Conservation (phyloP, 2,113 vertebrate genomes). For the Notarius quadriscutis region DNA sequence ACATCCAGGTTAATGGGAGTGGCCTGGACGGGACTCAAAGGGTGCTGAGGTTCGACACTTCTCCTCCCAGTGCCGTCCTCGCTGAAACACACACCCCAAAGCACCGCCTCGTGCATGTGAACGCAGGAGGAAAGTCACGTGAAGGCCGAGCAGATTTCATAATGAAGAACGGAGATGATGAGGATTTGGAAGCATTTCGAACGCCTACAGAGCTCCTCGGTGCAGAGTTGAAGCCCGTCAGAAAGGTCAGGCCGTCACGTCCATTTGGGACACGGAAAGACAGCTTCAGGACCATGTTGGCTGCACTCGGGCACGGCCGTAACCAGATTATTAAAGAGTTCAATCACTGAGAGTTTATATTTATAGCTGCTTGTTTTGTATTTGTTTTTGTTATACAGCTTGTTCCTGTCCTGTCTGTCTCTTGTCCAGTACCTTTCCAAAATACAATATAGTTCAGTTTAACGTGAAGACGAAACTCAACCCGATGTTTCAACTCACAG, state of each 20-base stretch:
- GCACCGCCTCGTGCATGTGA: not conserved
- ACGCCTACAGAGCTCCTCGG: slow-evolving; percentile 20
- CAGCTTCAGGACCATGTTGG: slow-evolving; percentile 43
- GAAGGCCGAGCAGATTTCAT: not conserved
- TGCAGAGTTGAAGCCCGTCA: not conserved
- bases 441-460: not conserved
- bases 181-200: slow-evolving; percentile 23
- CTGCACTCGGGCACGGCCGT: slow-evolving; percentile 12
- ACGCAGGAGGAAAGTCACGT: not conserved
- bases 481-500: too few species aligned
- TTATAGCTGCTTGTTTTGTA: not conserved
- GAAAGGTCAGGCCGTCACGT: not conserved
- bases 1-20: not conserved
- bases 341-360: slow-evolving; percentile 11
- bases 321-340: slow-evolving; percentile 46
- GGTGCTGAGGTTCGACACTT: slow-evolving; percentile 37
- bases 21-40: slow-evolving; percentile 17
- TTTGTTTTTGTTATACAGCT: not conserved
- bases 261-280: not conserved
- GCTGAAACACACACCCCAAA: not conserved
- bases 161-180: not conserved
- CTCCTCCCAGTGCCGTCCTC: not conserved
- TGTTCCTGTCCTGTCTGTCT: not conserved
- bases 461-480: not conserved
- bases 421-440: not conserved